Base-by-base conservation (phyloP, 2,888 invertebrate genomes). In the Acanthacorydalis orientalis region DNA sequence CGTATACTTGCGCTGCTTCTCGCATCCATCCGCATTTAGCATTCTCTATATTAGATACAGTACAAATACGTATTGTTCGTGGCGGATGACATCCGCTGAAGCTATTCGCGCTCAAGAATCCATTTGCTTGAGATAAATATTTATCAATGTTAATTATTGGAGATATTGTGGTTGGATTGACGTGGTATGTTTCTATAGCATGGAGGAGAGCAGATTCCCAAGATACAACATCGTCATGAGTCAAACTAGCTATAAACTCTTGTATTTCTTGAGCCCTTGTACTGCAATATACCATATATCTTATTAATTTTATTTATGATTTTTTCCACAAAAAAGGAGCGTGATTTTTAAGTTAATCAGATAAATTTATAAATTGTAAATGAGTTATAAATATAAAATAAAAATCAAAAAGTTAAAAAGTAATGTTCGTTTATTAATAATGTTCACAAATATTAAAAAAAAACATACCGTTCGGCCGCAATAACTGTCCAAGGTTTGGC, bases 21-120 rank as follows among this genome's bases (percentile, higher is more conserved):
- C 78, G 74, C 57, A 90, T 60, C 77, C 84, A 83, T 1, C 78
- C 73, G 60, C 92, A 92, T 58, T 91, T 91, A 44, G 76, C 72
- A 51, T 75, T 74, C 56, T 83, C 85, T 0, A 80, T 64, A 11
- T 77, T 69, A 0, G 82, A 77, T 0, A 77, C 76, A 0, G 83
- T 78, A 58, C 88, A 88, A 43, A 80, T 72, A 55, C 45, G 61
- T 38, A 67, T 60, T 1, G 65, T 74, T 66, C 81, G 70, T 0
- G 81, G 78, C 0, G 80, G 80, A 59, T 77, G 75, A 53, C 82
- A 82, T 1, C 78, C 78, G 1, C 73, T 71, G 55, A 79, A 80
- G 55, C 79, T 79, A 53, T 80, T 78, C 0, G 80, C 79, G 47
- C 76, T 75, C 38, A 75, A 65, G 55, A 77, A 80, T 1, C 75